A percentile compares a stretch with the other conserved stretches of the same genome.
Evolutionary conservation across 2,888 invertebrate genomes (phyloP).

Genomic region (Agonopterix heracliana): DNA sequence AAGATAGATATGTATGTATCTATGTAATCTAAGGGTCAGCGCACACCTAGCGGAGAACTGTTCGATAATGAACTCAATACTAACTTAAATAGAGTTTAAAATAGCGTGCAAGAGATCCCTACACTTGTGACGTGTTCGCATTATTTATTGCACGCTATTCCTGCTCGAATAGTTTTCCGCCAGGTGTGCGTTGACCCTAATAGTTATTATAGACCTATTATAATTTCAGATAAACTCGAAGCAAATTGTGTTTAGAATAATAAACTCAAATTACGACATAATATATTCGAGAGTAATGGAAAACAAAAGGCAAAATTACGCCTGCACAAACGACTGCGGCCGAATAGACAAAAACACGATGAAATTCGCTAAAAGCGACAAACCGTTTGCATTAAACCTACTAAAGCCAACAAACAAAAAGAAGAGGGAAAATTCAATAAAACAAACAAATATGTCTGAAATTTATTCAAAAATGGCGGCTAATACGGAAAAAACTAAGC

Average conservation of each 20-base stretch:
- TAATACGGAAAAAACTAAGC: not conserved
- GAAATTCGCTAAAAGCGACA: conserved; percentile 10
- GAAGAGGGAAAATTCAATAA: conserved; percentile 6
- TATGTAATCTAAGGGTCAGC: too few species aligned
- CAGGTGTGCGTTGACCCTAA: too few species aligned
- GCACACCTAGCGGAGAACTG: too few species aligned
- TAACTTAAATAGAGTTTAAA: too few species aligned
- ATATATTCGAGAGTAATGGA: conserved; percentile 56
- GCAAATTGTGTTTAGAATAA: conserved; percentile 37
- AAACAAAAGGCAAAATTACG: conserved; percentile 31
- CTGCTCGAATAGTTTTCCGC: too few species aligned
- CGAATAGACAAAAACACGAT: conserved; percentile 18
- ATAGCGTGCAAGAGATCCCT: too few species aligned
- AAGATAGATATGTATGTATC: too few species aligned
- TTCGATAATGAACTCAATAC: too few species aligned
- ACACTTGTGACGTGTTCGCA: too few species aligned
- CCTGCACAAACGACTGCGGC: conserved; percentile 43
- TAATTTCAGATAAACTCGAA: conserved; percentile 38
- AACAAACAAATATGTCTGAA: not conserved
- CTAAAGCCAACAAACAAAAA: conserved; percentile 4
- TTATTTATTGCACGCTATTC: too few species aligned
- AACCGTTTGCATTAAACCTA: conserved; percentile 19
- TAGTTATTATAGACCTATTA: too few species aligned
- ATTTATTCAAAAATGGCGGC: too few species aligned
- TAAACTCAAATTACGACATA: conserved; percentile 38